Conservation (phyloP, 2,113 vertebrate genomes). For the Hippopotamus amphibius region DNA sequence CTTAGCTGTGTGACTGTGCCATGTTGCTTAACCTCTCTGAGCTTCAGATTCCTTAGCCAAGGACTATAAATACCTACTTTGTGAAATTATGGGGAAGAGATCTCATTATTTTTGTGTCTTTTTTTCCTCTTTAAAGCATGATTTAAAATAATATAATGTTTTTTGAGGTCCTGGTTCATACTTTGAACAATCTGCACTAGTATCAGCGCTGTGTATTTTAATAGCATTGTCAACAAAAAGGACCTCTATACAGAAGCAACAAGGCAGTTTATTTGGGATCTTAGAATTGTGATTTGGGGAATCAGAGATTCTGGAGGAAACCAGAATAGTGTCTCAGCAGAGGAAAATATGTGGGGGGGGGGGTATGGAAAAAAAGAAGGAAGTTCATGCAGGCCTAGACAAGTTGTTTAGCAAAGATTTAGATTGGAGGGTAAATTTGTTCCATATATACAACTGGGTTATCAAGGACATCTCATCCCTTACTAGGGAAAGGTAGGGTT, state of each 20-base stretch:
- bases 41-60: not conserved
- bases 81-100: not conserved
- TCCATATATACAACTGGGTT: not conserved
- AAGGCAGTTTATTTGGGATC: not conserved
- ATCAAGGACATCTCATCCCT: not conserved
- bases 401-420: not conserved
- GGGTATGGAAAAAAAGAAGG: not conserved
- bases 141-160: not conserved
- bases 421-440: not conserved
- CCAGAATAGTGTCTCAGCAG: not conserved
- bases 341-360: not conserved
- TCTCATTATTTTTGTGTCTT: not conserved
- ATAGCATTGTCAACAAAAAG: not conserved
- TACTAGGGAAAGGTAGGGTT: not conserved
- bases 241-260: not conserved
- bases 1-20: not conserved
- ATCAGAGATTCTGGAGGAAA: not conserved
- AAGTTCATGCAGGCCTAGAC: not conserved
- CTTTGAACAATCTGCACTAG: not conserved
- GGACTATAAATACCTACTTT: not conserved
- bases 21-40: not conserved
- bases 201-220: not conserved
- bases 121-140: not conserved
- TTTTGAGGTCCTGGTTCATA: not conserved
- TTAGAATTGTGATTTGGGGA: not conserved